A percentile compares a stretch with the other conserved stretches of the same genome.
Conservation (phyloP, 1,140 invertebrate species). For the Ceratitis capitata region DNA sequence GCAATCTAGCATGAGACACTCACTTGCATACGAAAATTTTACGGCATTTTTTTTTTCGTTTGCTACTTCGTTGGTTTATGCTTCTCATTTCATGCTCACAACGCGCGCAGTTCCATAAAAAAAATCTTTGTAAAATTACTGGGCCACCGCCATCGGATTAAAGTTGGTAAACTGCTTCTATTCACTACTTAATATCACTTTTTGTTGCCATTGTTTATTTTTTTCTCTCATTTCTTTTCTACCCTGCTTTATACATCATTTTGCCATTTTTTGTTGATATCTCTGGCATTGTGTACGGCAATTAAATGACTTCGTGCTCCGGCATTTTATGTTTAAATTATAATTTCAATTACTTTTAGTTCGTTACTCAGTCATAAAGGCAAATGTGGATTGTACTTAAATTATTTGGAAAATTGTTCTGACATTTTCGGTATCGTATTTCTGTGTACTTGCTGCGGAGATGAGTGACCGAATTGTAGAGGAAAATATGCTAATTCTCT, state of each 20-base stretch:
- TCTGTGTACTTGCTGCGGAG: background rate
- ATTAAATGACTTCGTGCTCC: background rate
- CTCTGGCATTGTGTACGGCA: background rate
- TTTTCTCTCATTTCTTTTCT: background rate
- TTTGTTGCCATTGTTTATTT: background rate
- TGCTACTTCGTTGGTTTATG: background rate
- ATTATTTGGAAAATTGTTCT: background rate
- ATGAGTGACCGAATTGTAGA: too few relatives aligned
- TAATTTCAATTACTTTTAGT: background rate
- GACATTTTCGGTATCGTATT: background rate
- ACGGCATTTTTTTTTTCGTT: background rate
- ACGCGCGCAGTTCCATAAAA: background rate
- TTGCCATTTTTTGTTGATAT: background rate
- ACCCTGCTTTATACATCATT: background rate
- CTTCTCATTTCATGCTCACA: background rate
- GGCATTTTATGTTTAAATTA: background rate
- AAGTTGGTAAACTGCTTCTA: background rate
- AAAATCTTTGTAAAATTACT: background rate
- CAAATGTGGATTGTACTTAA: background rate
- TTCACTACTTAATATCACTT: background rate
- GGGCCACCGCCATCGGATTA: background rate
- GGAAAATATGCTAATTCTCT: too few relatives aligned
- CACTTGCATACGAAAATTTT: constrained; percentile 14
- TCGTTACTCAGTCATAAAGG: background rate
- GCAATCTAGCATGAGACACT: background rate